Evolutionary conservation across 1,140 invertebrate species (phyloP), one percentile per base, ranked within the genome.

Genomic region (Drosophila navojoa): DNA sequence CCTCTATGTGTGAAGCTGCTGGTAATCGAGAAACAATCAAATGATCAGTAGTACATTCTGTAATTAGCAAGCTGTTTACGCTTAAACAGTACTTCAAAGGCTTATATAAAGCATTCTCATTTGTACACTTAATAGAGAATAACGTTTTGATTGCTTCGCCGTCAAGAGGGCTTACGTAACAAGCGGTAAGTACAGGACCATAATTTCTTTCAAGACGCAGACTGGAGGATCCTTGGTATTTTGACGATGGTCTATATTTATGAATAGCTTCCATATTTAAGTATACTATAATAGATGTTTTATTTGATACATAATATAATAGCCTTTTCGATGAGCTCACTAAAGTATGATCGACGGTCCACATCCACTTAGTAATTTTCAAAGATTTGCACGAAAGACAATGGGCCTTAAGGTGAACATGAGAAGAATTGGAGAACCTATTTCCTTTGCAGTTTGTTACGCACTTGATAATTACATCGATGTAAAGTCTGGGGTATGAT

Each of bases 381-480:
- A 66, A 61, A 15, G 42, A 64, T 3, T 25, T 27, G 44, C 75
- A 74, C 9, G 45, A 44, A 2, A 64, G 63, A 13, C 74, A 79
- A 0, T 74, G 54, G 0, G 54, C 77, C 19, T 70, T 77, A 4
- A 79, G 45, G 16, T 77, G 77, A 10, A 79, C 66, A 0, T 70
- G 71, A 6, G 38, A 16, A 3, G 47, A 2, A 5, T 16, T 5
- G 6, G 42, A 45, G 50, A 68, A 79, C n/a, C 77, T 77, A 7
- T 69, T 66, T 9, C 70, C 77, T 49, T 49, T 70, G 13, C 77
- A 79, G 32, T 79, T 79, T 10, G 40, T 69, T 1, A 79, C 74
- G 13, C 77, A 79, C 0, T 22, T 45, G 27, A 79, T 73, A 27
- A 74, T 61, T 7, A 77, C 10, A 52, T 79, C 62, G 5, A 79